A percentile compares a stretch with the other conserved stretches of the same genome.
These are phyloP conservation scores for Blomia tropicalis DNA, from an alignment of 2,888 invertebrate genomes.

Conservation along the genomic window DNA sequence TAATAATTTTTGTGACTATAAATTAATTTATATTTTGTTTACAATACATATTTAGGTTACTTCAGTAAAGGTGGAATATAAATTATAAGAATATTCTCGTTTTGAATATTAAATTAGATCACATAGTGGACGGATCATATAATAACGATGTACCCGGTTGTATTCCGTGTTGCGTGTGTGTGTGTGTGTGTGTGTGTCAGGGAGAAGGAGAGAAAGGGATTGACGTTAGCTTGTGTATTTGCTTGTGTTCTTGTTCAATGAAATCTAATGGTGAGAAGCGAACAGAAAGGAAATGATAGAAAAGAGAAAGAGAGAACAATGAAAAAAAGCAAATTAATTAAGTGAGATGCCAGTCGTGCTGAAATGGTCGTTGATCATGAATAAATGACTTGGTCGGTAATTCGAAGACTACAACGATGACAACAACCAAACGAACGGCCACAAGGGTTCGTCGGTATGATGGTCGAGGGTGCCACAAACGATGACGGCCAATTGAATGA, in stretches of 20 bases:
- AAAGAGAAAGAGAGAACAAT: not conserved
- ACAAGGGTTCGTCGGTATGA: no score
- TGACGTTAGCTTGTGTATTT: no score
- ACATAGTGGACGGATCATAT: conserved; percentile 4
- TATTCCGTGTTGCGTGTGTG: no score
- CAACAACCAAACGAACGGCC: no score
- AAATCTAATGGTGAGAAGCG: not conserved
- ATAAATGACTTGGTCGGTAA: conserved; percentile 6
- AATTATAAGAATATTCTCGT: conserved; percentile 1
- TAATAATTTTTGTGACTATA: no score
- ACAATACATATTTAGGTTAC: not conserved
- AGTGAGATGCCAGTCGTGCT: conserved; percentile 13
- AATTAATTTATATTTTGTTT: conserved; percentile 13
- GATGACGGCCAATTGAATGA: no score
- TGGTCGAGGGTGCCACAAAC: not conserved
- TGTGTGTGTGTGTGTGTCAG: no score
- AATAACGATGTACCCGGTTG: no score
- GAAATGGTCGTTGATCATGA: conserved; percentile 14
- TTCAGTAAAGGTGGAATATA: not conserved
- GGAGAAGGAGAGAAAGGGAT: no score
- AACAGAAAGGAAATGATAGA: not conserved
- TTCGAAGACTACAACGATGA: no score
- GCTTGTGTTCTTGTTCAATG: no score
- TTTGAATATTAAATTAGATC: conserved; percentile 8
- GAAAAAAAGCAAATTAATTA: conserved; percentile 9